These are phyloP conservation scores for Polyommatus icarus DNA, from an alignment of 2,888 invertebrate species.

Conservation along the genomic window DNA sequence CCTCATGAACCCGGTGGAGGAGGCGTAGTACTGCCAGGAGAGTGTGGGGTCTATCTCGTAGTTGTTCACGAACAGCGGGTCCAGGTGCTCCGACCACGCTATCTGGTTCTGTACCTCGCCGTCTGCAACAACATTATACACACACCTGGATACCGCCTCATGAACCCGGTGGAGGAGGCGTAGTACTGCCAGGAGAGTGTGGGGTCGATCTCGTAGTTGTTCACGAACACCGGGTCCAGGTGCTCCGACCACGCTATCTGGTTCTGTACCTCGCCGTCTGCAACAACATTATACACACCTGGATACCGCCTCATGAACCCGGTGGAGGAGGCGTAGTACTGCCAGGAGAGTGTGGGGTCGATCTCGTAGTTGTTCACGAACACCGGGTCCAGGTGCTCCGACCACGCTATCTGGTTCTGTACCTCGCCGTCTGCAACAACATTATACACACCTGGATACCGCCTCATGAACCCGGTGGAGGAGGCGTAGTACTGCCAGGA, in stretches of 20 bases:
- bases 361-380: slow-evolving; percentile 94
- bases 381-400: slow-evolving; percentile 92
- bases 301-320: slow-evolving; percentile 98
- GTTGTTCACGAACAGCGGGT: slow-evolving; percentile 93
- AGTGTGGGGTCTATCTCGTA: slow-evolving; percentile 93
- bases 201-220: slow-evolving; percentile 94
- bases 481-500: slow-evolving; percentile 99
- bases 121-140: slow-evolving; percentile 74
- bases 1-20: slow-evolving; percentile 96
- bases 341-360: slow-evolving; percentile 97
- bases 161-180: slow-evolving; percentile 96
- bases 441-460: slow-evolving; percentile 91
- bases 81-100: slow-evolving; percentile 96
- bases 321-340: slow-evolving; percentile 97
- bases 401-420: slow-evolving; percentile 96
- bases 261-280: slow-evolving; percentile 90
- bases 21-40: slow-evolving; percentile 99
- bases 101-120: slow-evolving; percentile 92
- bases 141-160: slow-evolving; percentile 95
- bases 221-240: slow-evolving; percentile 92
- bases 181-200: slow-evolving; percentile 99
- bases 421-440: slow-evolving; percentile 85
- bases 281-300: slow-evolving; percentile 77
- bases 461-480: slow-evolving; percentile 95
- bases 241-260: slow-evolving; percentile 97